Base-by-base conservation (phyloP, 2,797 vertebrate genomes). In the Cossypha niveicapilla region DNA sequence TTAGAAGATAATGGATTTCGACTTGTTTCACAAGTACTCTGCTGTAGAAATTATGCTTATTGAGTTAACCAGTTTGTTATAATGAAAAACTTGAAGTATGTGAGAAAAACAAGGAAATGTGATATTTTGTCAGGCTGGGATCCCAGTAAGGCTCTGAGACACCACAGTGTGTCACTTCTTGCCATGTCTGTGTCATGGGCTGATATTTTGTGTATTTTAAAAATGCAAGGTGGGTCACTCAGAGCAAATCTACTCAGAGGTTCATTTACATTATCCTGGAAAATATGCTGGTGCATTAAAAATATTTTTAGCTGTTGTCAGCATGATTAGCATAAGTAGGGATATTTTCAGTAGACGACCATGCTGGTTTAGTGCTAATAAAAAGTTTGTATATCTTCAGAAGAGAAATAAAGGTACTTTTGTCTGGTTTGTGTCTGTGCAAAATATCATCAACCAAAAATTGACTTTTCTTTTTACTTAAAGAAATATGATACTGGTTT, bases 261-360 rank as follows among this genome's bases (percentile, higher is more conserved):
- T 50, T 87, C 28, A 35, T 72, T 88, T 75, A 72, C 42, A 15
- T 45, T 81, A 54, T 32, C 47, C 57, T 77, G 42, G 48, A 74
- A 85, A 90, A 63, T 51, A 30, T 8, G 13, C 56, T 48, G 21
- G 7, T 70, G 22, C 15, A 9, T 54, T 51, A 28, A 66, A 85
- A 73, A 63, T 6, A 17, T 56, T 57, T 80, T 81, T 68, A 65
- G 42, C 39, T 73, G 24, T 78, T 76, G 28, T 82, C 78, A 85
- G 60, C 18, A 25, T 30, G 34, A 21, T 67, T 91, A 79, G 18
- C 10, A 6, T 42, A 85, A 57, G 19, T 42, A 39, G 27, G 45
- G 22, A 47, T 77, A 77, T 91, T 86, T 91, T 77, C 54, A 70
- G 39, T 62, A 45, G 45, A 85, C 34, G 39, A 44, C 13, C 18